Evolutionary conservation across 1,140 invertebrate species (phyloP), one percentile per base, ranked within the genome.

Genomic region (Eufriesea mexicana): DNA sequence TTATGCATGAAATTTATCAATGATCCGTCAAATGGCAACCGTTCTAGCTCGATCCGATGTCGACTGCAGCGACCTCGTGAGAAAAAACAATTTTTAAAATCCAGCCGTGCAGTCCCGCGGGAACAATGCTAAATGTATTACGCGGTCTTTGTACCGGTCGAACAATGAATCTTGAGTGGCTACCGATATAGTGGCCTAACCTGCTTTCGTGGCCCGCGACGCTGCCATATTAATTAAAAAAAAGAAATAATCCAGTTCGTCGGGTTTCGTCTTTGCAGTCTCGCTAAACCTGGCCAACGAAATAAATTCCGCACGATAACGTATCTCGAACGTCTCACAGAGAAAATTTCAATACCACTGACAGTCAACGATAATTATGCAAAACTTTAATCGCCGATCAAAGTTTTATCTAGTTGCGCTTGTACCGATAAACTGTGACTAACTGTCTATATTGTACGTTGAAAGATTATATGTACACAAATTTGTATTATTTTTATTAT

Each of bases 101-200:
- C 45, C 42, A 12, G 51, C 20, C 14, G 4, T 5, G 62, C 42
- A 68, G 25, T 18, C 1, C 18, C 12, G 7, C 18, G 8, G 35
- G 35, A 68, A 83, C 45, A 83, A 83, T 71, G 20, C 57, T 28
- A 70, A 70, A 83, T 71, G 49, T 68, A 70, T 83, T 83, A 77
- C 80, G 67, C 18, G 47, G 71, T 72, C 67, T 71, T 71, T 79
- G 57, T 83, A 71, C 25, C 35, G n/a, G 42, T 64, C 64, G 67
- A 83, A 83, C 67, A 83, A 83, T 79, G 57, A 79, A 64, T 71
- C 18, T 54, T 10, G 57, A 78, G 51, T 82, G 51, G 62, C 62
- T 42, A 42, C 45, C 62, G 51, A 81, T 76, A 61, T 59, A 57
- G 61, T 51, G 23, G 23, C 25, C 54, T 59, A 68, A 61, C 73